Evolutionary conservation across 2,888 invertebrate genomes (phyloP), one percentile per base, ranked within the genome.

Genomic region (Lysandra coridon): DNA sequence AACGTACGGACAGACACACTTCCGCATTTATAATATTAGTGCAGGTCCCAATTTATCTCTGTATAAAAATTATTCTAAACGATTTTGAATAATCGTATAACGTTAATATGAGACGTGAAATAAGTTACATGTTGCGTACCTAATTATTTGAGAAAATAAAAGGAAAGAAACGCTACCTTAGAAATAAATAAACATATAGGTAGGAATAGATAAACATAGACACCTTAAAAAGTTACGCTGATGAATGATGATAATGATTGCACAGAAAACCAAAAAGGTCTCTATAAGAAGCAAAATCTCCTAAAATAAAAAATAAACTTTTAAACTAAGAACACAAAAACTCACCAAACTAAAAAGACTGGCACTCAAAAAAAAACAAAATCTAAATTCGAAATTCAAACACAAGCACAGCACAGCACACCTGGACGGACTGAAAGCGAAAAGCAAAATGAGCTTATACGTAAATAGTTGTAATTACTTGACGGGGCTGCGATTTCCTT

Each of bases 381-480:
- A 73, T 17, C 40, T 5, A 73, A 69, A 49, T 30, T 75, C 49
- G 49, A 75, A 75, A 76, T 76, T 76, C 33, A 17, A 76, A 57
- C 76, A 76, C 76, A 23, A 76, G 76, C 76, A 76, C 76, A 33
- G 76, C 76, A 76, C 76, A 76, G 33, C 76, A 76, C 76, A 76
- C 49, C 76, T 76, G 17, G 53, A 76, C 76, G 5, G 53, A 76
- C 57, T 76, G 76, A 76, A 76, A 76, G 76, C 76, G 76, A 57
- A 76, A 53, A 33, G 57, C 76, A 57, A 76, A 76, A 57, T 76
- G 76, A 30, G 76, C 76, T 76, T 33, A 76, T 23, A 74, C 57
- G 33, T 76, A 76, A 76, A 76, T 57, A 76, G 76, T 33, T 53
- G 53, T 76, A 76, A 57, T 76, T 17, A 57, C 17, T 57, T 53